phyloP scores from a whole-genome alignment of 2,888 invertebrate species.

The Rhyacophila evoluta region DNA sequence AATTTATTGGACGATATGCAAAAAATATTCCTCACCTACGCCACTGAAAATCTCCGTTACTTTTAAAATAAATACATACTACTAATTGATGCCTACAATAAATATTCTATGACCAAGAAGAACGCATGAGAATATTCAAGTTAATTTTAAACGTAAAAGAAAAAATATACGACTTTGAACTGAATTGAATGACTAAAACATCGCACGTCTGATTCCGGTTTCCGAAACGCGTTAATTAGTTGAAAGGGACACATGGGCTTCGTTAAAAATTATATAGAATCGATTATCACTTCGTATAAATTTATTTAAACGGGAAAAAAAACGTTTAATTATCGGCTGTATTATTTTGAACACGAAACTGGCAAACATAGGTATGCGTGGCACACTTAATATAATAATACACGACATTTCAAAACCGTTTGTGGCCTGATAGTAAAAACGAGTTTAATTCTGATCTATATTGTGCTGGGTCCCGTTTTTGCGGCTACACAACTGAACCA shows the following conservation, averaged over 20 bases:
- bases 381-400: background rate
- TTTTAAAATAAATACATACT: no score
- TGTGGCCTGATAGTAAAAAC: background rate
- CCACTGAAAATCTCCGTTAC: no score
- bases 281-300: background rate
- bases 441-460: background rate
- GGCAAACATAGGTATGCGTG: background rate
- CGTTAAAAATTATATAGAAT: background rate
- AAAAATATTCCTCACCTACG: no score
- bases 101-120: no score
- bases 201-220: background rate
- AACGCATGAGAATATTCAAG: no score
- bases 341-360: background rate
- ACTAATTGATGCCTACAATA: no score
- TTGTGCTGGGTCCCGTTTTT: slow-evolving; percentile 4
- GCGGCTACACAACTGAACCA: background rate
- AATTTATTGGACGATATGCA: no score
- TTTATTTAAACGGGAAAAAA: background rate
- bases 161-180: background rate
- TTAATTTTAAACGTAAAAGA: no score
- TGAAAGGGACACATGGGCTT: background rate
- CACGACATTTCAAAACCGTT: background rate
- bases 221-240: background rate
- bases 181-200: background rate
- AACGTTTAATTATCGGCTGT: background rate